Conservation (phyloP, 2,797 vertebrate genomes). For the Crenichthys baileyi region DNA sequence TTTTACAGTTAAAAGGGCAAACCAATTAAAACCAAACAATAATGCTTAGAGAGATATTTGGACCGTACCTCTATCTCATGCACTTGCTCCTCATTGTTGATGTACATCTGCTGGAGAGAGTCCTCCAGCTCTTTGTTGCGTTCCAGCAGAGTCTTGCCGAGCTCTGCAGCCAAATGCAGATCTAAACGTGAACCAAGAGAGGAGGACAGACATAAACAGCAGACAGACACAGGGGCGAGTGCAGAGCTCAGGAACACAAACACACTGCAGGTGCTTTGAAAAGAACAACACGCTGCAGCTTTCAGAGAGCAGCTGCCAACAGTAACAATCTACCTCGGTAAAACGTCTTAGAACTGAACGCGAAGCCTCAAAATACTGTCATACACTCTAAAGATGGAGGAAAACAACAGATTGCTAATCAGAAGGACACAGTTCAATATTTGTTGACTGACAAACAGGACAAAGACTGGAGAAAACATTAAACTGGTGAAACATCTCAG, state of each 20-base stretch:
- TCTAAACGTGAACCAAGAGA: constrained; percentile 75
- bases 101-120: constrained; percentile 96
- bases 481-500: too few relatives aligned
- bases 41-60: neutral
- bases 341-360: neutral
- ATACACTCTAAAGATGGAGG: neutral
- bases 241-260: neutral
- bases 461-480: too few relatives aligned
- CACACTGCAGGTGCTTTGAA: neutral
- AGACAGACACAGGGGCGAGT: too few relatives aligned
- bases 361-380: neutral
- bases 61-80: constrained; percentile 93
- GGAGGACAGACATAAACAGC: neutral
- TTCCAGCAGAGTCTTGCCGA: constrained; percentile 96
- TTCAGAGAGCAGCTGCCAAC: neutral
- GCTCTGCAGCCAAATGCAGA: constrained; percentile 94
- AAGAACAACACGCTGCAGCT: neutral
- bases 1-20: too few relatives aligned
- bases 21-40: neutral
- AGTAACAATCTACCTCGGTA: neutral
- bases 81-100: constrained; percentile 97
- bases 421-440: neutral
- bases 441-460: neutral
- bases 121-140: constrained; percentile 98
- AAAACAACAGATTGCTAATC: neutral